Evolutionary conservation across 2,797 vertebrate species (phyloP).

Genomic region (Coreius guichenoti): DNA sequence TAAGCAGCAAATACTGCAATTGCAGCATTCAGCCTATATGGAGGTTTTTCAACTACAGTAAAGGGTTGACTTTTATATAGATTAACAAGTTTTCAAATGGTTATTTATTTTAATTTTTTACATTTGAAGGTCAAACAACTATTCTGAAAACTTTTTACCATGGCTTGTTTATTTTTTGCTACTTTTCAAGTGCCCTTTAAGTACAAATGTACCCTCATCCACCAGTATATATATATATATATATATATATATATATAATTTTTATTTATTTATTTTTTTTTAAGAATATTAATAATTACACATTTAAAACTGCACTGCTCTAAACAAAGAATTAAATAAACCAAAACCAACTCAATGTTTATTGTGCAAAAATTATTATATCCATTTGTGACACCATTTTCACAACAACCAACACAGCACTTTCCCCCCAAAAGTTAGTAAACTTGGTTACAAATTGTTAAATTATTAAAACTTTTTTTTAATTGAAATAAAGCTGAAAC

Average conservation of each 20-base stretch:
- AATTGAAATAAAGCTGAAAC: not conserved
- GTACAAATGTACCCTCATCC: not conserved
- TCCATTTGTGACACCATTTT: not conserved
- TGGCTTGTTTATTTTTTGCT: not conserved
- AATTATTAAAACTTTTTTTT: not conserved
- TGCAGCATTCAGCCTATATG: not conserved
- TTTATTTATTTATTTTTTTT: too few species aligned
- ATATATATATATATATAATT: too few species aligned
- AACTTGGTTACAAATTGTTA: not conserved
- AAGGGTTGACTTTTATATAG: not conserved
- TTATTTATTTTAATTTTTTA: not conserved
- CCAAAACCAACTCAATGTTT: not conserved
- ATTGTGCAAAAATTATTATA: not conserved
- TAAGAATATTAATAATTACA: not conserved
- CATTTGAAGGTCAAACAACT: not conserved
- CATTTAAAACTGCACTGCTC: too few species aligned
- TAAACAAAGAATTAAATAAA: not conserved
- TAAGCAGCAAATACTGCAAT: not conserved
- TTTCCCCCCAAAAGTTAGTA: not conserved
- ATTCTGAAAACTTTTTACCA: not conserved
- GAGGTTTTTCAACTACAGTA: not conserved
- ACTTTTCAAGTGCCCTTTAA: not conserved
- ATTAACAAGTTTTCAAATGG: not conserved
- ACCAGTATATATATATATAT: too few species aligned
- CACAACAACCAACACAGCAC: not conserved